Base-by-base conservation (phyloP, 1,140 invertebrate species). In the Drosophila arawakana region DNA sequence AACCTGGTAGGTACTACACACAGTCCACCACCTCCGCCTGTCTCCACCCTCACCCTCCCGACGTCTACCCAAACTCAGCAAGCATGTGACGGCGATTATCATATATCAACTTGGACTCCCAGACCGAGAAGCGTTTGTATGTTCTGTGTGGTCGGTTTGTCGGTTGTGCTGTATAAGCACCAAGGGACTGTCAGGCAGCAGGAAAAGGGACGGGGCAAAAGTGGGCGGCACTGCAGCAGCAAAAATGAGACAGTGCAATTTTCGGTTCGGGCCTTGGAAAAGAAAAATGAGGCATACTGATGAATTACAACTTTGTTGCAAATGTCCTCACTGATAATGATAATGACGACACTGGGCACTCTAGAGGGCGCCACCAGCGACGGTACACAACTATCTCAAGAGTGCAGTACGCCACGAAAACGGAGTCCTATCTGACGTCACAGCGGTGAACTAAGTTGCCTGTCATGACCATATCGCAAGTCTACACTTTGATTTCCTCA, bases 81-180 rank as follows among this genome's bases (percentile, higher is more conserved):
- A 81, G 68, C 71, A 78, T 78, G 71, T 69, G 66, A 71, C 75
- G 46, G 41, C 60, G 57, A 82, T 82, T 79, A 83, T 83, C 80
- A 79, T 79, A 78, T 82, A 79, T 82, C 80, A 79, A 73, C 35
- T 60, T 65, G 72, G 66, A 78, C 72, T 57, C 57, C 9, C 71
- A 66, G 61, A 35, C 44, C 9, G 13, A 44, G 35, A n/a, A 58
- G 9, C 52, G 55, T 67, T 30, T 21, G 18, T 8, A 9, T 54
- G 21, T 49, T 21, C 39, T 46, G 43, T 59, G 18, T 47, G 21
- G 13, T 44, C 55, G 57, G 57, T 43, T 49, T 21, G 18, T 21
- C 18, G 18, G 13, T 67, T 75, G 67, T 69, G 11, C 59, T 75
- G 62, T 69, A 49, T 54, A 60, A 63, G 30, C 49, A 46, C 34